phyloP scores from a whole-genome alignment of 30 jellyfish, hydroid and myxozoan genomes.

The Rhopilema esculentum region DNA sequence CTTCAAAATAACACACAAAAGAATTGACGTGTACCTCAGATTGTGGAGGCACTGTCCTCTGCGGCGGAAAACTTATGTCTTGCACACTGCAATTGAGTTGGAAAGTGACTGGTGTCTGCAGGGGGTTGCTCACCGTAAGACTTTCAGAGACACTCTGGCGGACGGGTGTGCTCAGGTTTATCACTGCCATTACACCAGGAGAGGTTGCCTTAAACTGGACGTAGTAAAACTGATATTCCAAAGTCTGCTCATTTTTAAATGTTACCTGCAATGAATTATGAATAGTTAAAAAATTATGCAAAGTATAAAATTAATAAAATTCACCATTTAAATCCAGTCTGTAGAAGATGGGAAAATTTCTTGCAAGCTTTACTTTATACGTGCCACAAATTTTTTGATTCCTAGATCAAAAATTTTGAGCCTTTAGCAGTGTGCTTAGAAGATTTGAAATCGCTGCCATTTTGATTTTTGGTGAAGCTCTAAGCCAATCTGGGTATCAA shows the following conservation, averaged over 20 bases:
- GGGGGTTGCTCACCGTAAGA: conserved; percentile 85
- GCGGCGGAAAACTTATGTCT: conserved; percentile 97
- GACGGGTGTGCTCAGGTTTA: conserved; percentile 96
- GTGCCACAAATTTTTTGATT: no score
- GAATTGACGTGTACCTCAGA: conserved; percentile 72
- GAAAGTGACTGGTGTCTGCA: conserved; percentile 82
- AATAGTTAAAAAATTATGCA: background rate
- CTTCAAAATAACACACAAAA: no score
- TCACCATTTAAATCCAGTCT: background rate
- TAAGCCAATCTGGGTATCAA: no score
- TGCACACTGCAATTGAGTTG: conserved; percentile 92
- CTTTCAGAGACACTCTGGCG: conserved; percentile 89
- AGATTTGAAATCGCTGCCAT: no score
- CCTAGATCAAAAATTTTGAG: no score
- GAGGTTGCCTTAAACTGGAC: conserved; percentile 91
- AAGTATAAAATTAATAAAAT: background rate
- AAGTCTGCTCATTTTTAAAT: conserved; percentile 89
- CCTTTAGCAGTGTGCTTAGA: no score
- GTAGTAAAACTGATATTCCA: conserved; percentile 92
- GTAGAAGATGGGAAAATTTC: conserved; percentile 1
- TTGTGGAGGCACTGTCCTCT: conserved; percentile 96
- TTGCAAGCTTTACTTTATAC: no score
- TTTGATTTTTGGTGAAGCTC: no score
- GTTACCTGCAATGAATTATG: conserved; percentile 74
- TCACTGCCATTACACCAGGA: conserved; percentile 81